Evolutionary conservation across 2,797 vertebrate genomes (phyloP), one percentile per base, ranked within the genome.

Genomic region (Leptatherina wallacei): DNA sequence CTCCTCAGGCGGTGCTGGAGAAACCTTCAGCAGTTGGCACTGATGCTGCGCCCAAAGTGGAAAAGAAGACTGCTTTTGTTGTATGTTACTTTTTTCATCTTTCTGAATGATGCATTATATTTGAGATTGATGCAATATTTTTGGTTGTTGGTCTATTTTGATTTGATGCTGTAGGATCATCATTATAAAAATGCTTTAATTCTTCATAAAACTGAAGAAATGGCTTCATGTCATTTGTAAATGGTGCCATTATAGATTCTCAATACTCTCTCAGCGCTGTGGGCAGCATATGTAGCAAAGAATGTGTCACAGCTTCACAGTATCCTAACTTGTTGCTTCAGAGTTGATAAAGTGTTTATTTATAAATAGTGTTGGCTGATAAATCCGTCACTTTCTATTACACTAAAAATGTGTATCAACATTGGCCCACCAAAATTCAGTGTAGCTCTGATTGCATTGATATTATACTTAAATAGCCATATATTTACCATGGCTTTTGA

Each of bases 1-100:
- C 5, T 75, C 36, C 16, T 10, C n/a, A 95, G 93, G 93, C 88
- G 0, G 93, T 94, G 62, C 54, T 94, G 80, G 93, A 95, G 47
- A 94, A 95, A 71, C 73, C 91, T 1, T 88, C 80, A 6, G 85
- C 85, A 0, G 81, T 90, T 0, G 70, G 80, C 22, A 73, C 38
- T 32, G 80, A 89, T 1, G 3, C 84, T 24, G 85, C 84, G 13
- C 5, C 86, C 1, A 90, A 85, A 71, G 83, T 66, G n/a, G 89
- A 92, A 4, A 91, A 91, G 70, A 90, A 77, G 61, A 22, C 82
- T 0, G 85, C 18, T 14, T 71, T 58, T 71, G 51, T 40, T 22
- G 93, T 95, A 85, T 2, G 91, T 80, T 40, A 6, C n/a, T 35
- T 20, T n/a, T 63, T 4, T 30, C 14, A 7, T 47, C 7, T 47